Conservation (phyloP, 2,888 invertebrate genomes). For the Diadegma fenestrale region DNA sequence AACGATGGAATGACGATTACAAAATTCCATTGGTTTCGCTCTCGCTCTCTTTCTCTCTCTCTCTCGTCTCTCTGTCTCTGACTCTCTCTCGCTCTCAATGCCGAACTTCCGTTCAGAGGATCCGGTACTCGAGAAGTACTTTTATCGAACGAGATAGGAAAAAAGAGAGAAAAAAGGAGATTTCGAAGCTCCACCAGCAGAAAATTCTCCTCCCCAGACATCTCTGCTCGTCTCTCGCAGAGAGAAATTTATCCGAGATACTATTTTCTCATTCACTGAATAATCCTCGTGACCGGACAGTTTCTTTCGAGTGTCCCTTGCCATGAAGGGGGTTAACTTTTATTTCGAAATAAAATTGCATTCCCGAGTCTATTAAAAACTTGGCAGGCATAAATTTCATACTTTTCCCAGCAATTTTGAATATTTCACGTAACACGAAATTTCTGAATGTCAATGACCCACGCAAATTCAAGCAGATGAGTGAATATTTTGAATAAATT, state of each 20-base stretch:
- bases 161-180: slow-evolving; percentile 12
- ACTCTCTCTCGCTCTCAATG: slow-evolving; percentile 6
- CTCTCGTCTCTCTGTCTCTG: slow-evolving; percentile 14
- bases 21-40: slow-evolving; percentile 78
- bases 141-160: slow-evolving; percentile 10
- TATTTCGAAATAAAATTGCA: slow-evolving; percentile 12
- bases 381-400: not conserved
- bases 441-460: not conserved
- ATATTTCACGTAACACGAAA: not conserved
- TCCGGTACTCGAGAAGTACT: slow-evolving; percentile 26
- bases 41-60: slow-evolving; percentile 32
- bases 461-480: not conserved
- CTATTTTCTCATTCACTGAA: slow-evolving; percentile 24
- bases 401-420: not conserved
- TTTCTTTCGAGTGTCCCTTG: slow-evolving; percentile 19
- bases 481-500: not conserved
- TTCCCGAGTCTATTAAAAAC: not conserved
- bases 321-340: not conserved
- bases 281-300: slow-evolving; percentile 9
- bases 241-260: slow-evolving; percentile 18
- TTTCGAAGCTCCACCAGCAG: slow-evolving; percentile 16
- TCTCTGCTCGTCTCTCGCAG: not conserved
- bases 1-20: slow-evolving; percentile 81
- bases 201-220: not conserved
- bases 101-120: slow-evolving; percentile 55